Evolutionary conservation across 2,113 vertebrate species (phyloP).

Genomic region (Notothenia coriiceps): DNA sequence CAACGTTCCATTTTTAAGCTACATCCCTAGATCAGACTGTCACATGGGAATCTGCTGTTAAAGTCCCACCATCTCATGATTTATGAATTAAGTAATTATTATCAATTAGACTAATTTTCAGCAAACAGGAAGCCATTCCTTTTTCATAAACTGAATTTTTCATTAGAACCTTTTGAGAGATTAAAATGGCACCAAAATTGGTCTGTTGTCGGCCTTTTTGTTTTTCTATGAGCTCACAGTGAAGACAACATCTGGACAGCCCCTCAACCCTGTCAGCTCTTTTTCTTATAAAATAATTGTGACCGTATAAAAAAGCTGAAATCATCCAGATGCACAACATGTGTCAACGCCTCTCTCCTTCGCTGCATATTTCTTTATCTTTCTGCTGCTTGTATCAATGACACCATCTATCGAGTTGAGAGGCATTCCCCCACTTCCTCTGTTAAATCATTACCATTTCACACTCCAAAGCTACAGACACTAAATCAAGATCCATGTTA

Average conservation of each 20-base stretch:
- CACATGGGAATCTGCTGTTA: conserved; percentile 11
- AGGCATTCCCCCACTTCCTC: conserved; percentile 12
- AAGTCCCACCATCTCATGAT: conserved; percentile 37
- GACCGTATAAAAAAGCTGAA: neutral
- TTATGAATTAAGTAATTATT: conserved; percentile 59
- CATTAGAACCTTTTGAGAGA: conserved; percentile 55
- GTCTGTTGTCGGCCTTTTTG: conserved; percentile 26
- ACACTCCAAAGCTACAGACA: neutral
- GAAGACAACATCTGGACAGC: conserved; percentile 21
- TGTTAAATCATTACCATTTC: neutral
- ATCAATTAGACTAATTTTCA: conserved; percentile 55
- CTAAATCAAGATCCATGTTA: neutral
- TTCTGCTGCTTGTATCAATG: neutral
- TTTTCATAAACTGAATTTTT: conserved; percentile 46
- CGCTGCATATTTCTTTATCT: conserved; percentile 17
- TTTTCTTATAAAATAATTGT: conserved; percentile 20
- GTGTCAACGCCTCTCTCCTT: neutral
- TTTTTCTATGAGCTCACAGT: conserved; percentile 10
- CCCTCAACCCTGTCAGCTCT: neutral
- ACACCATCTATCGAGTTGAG: conserved; percentile 5
- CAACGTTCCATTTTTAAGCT: conserved; percentile 4
- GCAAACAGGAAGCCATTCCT: conserved; percentile 45
- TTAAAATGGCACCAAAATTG: conserved; percentile 30
- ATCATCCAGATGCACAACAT: conserved; percentile 24
- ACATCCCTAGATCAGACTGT: conserved; percentile 20